Evolutionary conservation across 2,888 invertebrate species (phyloP), one percentile per base, ranked within the genome.

Genomic region (Dolichopus griseipennis): DNA sequence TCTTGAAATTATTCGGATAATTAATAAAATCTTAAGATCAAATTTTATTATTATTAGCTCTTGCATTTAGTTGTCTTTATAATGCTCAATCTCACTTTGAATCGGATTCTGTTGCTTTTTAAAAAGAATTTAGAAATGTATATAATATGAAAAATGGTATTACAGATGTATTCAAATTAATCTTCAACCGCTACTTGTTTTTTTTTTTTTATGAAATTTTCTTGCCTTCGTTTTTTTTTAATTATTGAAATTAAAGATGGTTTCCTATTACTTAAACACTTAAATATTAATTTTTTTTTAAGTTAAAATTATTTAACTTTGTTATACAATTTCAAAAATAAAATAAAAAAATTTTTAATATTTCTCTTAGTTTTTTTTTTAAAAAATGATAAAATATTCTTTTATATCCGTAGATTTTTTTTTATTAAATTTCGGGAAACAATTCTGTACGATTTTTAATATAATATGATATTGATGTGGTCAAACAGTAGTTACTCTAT

Each of bases 401-500:
- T 41, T 41, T 41, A 2, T 41, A 15, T 41, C 15, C 8, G 41
- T 41, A 27, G 37, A 37, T 37, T 37, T 37, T 37, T 6, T 12
- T 18, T 52, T 18, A 18, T 18, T 52, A 3, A 52, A 3, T 75
- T 79, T 78, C 77, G 78, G 73, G 78, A 76, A 78, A 78, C 79
- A 81, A 82, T 81, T 81, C 81, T 79, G 81, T 72, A 75, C 76
- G 74, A 75, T 74, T 73, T 76, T 70, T 73, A 72, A 27, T 70
- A 64, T 7, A 62, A 70, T 70, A 68, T 69, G 65, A 66, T 69
- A 70, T 72, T 72, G 75, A 75, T 69, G 74, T 75, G 76, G 80
- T 93, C 92, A 93, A 85, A 93, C 93, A 74, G 93, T 93, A 78
- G 93, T 93, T 79, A 93, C 93, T 72, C 93, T 87, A 81, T 93